These are phyloP conservation scores for Euproctis similis DNA, from an alignment of 2,888 invertebrate genomes.

Conservation along the genomic window DNA sequence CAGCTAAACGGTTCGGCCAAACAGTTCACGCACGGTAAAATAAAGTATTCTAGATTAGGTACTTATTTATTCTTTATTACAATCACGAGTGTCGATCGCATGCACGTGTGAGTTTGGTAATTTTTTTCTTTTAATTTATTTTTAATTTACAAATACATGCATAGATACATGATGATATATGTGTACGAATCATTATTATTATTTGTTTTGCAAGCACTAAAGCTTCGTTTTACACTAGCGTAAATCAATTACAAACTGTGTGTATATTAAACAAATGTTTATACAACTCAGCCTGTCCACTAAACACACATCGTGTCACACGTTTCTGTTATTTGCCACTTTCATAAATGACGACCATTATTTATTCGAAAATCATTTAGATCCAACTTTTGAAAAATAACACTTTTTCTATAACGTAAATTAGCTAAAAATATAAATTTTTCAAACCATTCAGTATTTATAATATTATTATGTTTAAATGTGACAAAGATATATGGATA, in stretches of 20 bases:
- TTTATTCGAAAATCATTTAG: neutral
- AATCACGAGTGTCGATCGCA: conserved; percentile 72
- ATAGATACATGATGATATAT: conserved; percentile 3
- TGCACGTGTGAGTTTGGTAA: conserved; percentile 69
- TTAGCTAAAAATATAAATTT: too few species aligned
- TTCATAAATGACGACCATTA: neutral
- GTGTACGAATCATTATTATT: conserved; percentile 28
- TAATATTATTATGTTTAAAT: too few species aligned
- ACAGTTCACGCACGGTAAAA: conserved; percentile 91
- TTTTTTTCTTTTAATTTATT: conserved; percentile 38
- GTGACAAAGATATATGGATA: too few species aligned
- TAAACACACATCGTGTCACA: conserved; percentile 17
- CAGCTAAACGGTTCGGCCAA: conserved; percentile 92
- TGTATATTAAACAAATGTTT: conserved; percentile 9
- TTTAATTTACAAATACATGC: conserved; percentile 26
- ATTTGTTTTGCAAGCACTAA: conserved; percentile 41
- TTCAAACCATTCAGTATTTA: too few species aligned
- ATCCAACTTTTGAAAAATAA: too few species aligned
- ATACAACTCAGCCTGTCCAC: too few species aligned
- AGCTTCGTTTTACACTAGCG: conserved; percentile 42
- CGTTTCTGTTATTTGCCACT: conserved; percentile 6
- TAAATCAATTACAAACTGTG: conserved; percentile 4
- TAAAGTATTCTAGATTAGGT: conserved; percentile 81
- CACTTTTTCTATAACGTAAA: too few species aligned
- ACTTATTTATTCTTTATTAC: conserved; percentile 70